phyloP scores from a whole-genome alignment of 2,888 invertebrate genomes.

The Seira musarum region DNA sequence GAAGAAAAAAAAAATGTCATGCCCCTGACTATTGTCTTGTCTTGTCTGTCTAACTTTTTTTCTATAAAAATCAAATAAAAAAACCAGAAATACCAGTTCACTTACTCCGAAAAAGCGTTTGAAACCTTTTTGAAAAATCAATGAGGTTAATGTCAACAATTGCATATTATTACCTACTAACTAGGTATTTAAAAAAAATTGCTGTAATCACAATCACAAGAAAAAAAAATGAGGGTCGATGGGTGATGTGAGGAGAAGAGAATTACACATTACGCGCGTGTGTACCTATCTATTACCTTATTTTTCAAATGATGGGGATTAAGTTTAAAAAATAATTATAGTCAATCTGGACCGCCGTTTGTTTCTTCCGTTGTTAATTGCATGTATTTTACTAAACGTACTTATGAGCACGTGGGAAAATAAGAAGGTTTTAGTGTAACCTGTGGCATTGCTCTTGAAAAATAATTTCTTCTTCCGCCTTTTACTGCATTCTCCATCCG shows the following conservation, averaged over 20 bases:
- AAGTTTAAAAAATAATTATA: not conserved
- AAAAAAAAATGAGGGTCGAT: conserved; percentile 3
- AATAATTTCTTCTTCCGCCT: not conserved
- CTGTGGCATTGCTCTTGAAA: conserved; percentile 1
- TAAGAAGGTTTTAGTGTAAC: not conserved
- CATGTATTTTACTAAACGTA: not conserved
- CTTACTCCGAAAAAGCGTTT: conserved; percentile 31
- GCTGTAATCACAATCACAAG: not conserved
- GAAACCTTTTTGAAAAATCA: conserved; percentile 21
- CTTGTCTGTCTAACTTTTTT: conserved; percentile 8
- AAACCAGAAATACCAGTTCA: conserved; percentile 55
- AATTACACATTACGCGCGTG: no score
- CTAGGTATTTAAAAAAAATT: not conserved
- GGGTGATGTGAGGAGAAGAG: not conserved
- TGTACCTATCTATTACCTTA: conserved; percentile 1
- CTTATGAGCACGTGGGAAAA: not conserved
- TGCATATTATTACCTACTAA: conserved; percentile 2
- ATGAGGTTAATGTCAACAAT: conserved; percentile 45
- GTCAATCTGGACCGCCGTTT: not conserved
- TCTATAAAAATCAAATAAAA: conserved; percentile 2
- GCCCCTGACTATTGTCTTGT: not conserved
- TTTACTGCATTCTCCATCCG: conserved; percentile 7
- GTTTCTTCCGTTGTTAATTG: not conserved
- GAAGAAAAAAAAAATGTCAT: conserved; percentile 5
- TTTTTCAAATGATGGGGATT: not conserved